Evolutionary conservation across 2,113 vertebrate species (phyloP).

Genomic region (Misgurnus mizolepis): DNA sequence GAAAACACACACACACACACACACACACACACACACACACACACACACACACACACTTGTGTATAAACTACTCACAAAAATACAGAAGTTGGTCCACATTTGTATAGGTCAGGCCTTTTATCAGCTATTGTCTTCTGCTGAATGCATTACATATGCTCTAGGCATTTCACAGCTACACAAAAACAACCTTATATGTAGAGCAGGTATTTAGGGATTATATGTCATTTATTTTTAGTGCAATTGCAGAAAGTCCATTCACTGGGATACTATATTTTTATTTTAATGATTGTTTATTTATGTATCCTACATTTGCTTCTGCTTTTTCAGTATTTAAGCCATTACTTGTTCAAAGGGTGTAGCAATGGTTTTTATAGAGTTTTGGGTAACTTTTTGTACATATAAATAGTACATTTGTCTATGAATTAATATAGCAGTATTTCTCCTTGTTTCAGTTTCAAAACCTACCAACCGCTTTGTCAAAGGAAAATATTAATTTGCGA

Average conservation of each 20-base stretch:
- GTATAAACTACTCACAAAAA: not conserved
- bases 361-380: too few species aligned
- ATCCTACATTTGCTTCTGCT: not conserved
- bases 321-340: not conserved
- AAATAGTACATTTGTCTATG: too few species aligned
- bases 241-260: too few species aligned
- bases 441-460: too few species aligned
- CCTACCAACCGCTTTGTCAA: too few species aligned
- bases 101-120: not conserved
- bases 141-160: not conserved
- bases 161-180: slow-evolving; percentile 1
- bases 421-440: too few species aligned
- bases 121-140: not conserved
- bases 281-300: not conserved
- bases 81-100: not conserved
- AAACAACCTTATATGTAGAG: not conserved
- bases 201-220: too few species aligned
- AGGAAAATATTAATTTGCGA: too few species aligned
- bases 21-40: slow-evolving; percentile 1
- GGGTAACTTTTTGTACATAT: too few species aligned
- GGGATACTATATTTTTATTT: not conserved
- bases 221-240: too few species aligned
- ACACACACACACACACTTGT: not conserved
- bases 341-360: too few species aligned
- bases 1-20: slow-evolving; percentile 48